These are phyloP conservation scores for Sesamia inferens DNA, from an alignment of 2,888 invertebrate genomes.

Conservation along the genomic window DNA sequence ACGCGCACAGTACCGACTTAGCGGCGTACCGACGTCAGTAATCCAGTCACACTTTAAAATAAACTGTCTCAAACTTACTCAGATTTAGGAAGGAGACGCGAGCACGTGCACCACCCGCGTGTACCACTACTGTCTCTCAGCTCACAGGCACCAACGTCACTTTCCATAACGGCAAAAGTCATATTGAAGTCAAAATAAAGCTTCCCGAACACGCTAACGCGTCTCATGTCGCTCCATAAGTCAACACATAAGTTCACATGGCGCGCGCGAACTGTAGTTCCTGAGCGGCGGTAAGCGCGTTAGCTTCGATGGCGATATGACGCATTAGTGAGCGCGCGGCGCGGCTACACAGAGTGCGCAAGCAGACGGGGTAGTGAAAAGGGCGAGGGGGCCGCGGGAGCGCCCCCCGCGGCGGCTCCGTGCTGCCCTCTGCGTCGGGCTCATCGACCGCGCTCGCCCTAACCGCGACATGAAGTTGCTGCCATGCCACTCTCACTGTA, in stretches of 20 bases:
- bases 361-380: conserved; percentile 78
- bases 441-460: conserved; percentile 89
- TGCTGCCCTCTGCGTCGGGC: conserved; percentile 88
- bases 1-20: conserved; percentile 77
- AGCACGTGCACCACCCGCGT: conserved; percentile 85
- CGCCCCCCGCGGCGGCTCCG: conserved; percentile 80
- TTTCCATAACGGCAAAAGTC: conserved; percentile 73
- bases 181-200: conserved; percentile 52
- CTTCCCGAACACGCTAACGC: conserved; percentile 57
- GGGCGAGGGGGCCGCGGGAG: conserved; percentile 75
- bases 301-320: conserved; percentile 84
- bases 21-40: conserved; percentile 74
- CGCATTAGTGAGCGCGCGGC: conserved; percentile 90
- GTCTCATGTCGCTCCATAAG: conserved; percentile 69
- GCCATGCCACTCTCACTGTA: conserved; percentile 79
- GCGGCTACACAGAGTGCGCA: conserved; percentile 84
- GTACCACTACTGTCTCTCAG: conserved; percentile 74
- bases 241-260: conserved; percentile 87
- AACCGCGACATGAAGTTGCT: conserved; percentile 74
- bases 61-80: conserved; percentile 86
- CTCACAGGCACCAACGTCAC: conserved; percentile 82
- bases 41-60: conserved; percentile 86
- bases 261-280: conserved; percentile 82
- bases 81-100: conserved; percentile 72
- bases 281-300: conserved; percentile 78